These are phyloP conservation scores for Porites divaricata DNA, from an alignment of 92 coral and sea anemone species.

Conservation along the genomic window DNA sequence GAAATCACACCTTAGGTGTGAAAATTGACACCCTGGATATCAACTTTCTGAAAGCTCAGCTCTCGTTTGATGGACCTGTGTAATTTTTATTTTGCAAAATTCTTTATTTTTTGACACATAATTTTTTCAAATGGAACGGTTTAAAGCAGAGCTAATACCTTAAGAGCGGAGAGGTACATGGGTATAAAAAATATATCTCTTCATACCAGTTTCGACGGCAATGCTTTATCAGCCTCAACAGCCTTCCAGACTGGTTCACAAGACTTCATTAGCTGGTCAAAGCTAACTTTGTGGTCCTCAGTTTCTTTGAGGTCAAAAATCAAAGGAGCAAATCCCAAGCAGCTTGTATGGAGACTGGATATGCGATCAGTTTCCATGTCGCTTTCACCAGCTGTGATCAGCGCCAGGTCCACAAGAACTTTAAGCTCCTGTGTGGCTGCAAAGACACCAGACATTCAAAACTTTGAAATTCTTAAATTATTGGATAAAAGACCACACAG, in stretches of 20 bases:
- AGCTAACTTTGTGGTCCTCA: slow-evolving; percentile 15
- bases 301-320: slow-evolving; percentile 47
- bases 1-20: too few relatives aligned
- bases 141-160: too few relatives aligned
- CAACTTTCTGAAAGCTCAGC: too few relatives aligned
- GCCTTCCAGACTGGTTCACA: slow-evolving; percentile 77
- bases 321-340: slow-evolving; percentile 65
- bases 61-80: too few relatives aligned
- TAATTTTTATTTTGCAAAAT: too few relatives aligned
- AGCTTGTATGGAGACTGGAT: slow-evolving; percentile 67
- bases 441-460: background rate
- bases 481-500: too few relatives aligned
- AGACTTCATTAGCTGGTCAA: slow-evolving; percentile 54
- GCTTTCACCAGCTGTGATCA: slow-evolving; percentile 74
- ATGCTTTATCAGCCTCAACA: slow-evolving; percentile 46
- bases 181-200: too few relatives aligned
- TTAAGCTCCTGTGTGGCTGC: slow-evolving; percentile 57
- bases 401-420: slow-evolving; percentile 73
- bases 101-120: too few relatives aligned
- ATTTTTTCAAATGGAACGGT: too few relatives aligned
- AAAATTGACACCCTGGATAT: too few relatives aligned
- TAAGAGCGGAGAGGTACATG: too few relatives aligned
- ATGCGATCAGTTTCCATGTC: slow-evolving; percentile 72
- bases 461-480: too few relatives aligned
- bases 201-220: slow-evolving; percentile 55